phyloP scores from a whole-genome alignment of 2,797 vertebrate species.

The Peromyscus melanophrys region DNA sequence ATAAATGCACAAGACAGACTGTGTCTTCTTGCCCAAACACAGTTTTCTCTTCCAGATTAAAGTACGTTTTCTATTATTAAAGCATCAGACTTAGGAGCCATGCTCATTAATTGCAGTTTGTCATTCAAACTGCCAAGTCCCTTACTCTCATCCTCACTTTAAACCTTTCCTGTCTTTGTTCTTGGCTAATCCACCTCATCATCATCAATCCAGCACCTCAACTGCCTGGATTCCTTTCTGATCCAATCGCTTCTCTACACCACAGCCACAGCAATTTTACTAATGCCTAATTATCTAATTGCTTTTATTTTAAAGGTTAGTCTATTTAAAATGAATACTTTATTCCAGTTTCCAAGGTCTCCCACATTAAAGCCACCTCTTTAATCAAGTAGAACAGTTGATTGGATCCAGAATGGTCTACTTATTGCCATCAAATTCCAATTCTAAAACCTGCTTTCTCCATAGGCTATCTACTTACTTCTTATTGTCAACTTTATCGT shows the following conservation, averaged over 20 bases:
- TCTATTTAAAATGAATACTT: background rate
- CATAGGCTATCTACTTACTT: background rate
- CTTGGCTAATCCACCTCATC: background rate
- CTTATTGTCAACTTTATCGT: slow-evolving; percentile 55
- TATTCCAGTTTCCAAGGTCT: background rate
- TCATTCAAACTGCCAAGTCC: background rate
- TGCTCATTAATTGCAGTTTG: background rate
- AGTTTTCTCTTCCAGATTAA: background rate
- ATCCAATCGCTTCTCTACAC: background rate
- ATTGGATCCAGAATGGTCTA: background rate
- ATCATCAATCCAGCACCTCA: background rate
- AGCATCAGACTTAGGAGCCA: slow-evolving; percentile 2
- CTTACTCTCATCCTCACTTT: background rate
- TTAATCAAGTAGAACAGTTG: background rate
- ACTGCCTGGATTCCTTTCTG: background rate
- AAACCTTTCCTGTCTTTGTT: background rate
- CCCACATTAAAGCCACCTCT: background rate
- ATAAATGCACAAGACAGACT: background rate
- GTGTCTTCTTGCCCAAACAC: background rate
- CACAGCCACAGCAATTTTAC: background rate
- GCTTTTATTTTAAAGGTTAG: slow-evolving; percentile 9
- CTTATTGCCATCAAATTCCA: background rate
- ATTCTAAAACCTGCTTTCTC: background rate
- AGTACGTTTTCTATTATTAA: background rate
- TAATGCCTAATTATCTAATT: slow-evolving; percentile 13